Base-by-base conservation (phyloP, 2,113 vertebrate species). In the Toxostoma redivivum region DNA sequence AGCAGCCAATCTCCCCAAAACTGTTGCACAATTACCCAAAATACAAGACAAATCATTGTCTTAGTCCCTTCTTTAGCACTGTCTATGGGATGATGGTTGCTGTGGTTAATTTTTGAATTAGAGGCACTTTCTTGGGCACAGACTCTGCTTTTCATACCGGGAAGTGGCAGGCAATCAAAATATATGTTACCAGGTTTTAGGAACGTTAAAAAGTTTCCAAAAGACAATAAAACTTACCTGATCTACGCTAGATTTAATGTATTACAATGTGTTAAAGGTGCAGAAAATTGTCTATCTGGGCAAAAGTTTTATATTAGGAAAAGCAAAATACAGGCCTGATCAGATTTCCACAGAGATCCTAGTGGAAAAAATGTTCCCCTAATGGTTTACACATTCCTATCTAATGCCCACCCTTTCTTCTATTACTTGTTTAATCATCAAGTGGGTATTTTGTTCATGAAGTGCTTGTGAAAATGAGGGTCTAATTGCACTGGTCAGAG, bases 351-450 rank as follows among this genome's bases (percentile, higher is more conserved):
- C 83, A 95, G 89, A 96, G 97, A 97, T 97, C 97, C 97, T 96
- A 95, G 94, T 96, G 97, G 97, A 98, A 97, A 96, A 97, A 96
- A 97, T 96, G 88, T 95, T 97, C 96, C 97, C 96, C 96, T 93
- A 91, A 97, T 97, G 97, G 97, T 96, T 98, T 97, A 96, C 96
- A 95, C 97, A 98, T 98, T 98, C 97, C 96, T 97, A 94, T 96
- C 84, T 97, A 97, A 97, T 97, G 97, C 97, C 97, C 90, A 92
- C 88, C 92, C 94, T 95, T 97, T 97, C 96, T 97, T 97, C 66
- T 88, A 72, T 97, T 97, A 95, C 93, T 94, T 77, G 54, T 91
- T 95, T 95, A 96, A 97, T 96, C 90, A 93, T 94, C 57, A 8
- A 88, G 85, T 88, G 78, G 94, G 78, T 94, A 97, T 95, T 95